A percentile compares a stretch with the other conserved stretches of the same genome.
phyloP scores from a whole-genome alignment of 2,797 vertebrate genomes.

The Champsocephalus esox region DNA sequence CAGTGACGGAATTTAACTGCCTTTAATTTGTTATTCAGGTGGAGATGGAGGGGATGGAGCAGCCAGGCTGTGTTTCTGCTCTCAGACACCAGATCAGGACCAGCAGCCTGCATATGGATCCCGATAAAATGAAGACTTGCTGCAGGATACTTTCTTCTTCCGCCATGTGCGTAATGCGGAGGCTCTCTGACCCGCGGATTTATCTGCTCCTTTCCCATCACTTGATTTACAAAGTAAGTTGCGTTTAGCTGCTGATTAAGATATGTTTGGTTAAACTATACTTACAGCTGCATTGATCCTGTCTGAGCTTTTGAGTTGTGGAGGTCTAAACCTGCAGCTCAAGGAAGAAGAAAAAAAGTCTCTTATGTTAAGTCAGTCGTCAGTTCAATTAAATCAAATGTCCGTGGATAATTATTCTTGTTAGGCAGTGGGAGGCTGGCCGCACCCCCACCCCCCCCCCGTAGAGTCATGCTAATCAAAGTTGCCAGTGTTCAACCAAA shows the following conservation, averaged over 20 bases:
- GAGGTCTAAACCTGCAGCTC: constrained; percentile 34
- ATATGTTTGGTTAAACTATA: constrained; percentile 10
- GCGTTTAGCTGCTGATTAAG: constrained; percentile 29
- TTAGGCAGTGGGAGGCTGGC: constrained; percentile 53
- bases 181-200: constrained; percentile 58
- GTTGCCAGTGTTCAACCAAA: constrained; percentile 53
- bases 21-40: constrained; percentile 80
- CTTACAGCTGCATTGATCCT: background rate
- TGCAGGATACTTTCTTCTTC: constrained; percentile 49
- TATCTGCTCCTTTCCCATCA: constrained; percentile 58
- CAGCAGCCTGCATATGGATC: constrained; percentile 59
- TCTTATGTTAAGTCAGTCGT: constrained; percentile 53
- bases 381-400: constrained; percentile 69
- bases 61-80: constrained; percentile 55
- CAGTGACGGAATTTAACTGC: constrained; percentile 77
- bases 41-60: constrained; percentile 74
- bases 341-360: constrained; percentile 33
- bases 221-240: constrained; percentile 70
- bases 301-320: constrained; percentile 11
- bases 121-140: constrained; percentile 58
- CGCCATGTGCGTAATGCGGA: constrained; percentile 46
- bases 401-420: constrained; percentile 62
- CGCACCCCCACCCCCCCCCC: constrained; percentile 51
- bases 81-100: constrained; percentile 60
- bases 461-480: constrained; percentile 56